A percentile compares a stretch with the other conserved stretches of the same genome.
Evolutionary conservation across 1,140 invertebrate species (phyloP).

Genomic region (Notospermus geniculatus): DNA sequence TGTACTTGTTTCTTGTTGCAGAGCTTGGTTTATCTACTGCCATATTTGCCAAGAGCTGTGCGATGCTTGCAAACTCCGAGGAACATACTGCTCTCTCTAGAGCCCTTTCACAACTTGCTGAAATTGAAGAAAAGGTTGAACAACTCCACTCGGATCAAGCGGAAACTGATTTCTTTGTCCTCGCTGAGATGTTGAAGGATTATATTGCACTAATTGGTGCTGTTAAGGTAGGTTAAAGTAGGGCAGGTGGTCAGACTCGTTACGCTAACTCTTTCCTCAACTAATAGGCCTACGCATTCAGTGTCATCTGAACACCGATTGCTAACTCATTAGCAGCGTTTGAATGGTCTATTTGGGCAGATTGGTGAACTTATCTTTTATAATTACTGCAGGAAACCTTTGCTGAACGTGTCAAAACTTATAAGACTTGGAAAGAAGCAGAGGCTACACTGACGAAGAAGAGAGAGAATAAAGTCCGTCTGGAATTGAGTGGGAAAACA

Average conservation of each 20-base stretch:
- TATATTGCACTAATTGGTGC: conserved; percentile 90
- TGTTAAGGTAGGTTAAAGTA: conserved; percentile 70
- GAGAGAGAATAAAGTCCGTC: conserved; percentile 87
- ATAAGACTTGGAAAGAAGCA: conserved; percentile 96
- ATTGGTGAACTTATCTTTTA: no score
- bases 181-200: conserved; percentile 92
- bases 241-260: not conserved
- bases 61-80: conserved; percentile 90
- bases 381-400: conserved; percentile 98
- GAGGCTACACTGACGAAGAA: conserved; percentile 93
- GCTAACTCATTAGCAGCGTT: no score
- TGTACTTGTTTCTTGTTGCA: conserved; percentile 22
- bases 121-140: conserved; percentile 89
- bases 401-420: conserved; percentile 94
- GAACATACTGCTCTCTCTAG: conserved; percentile 90
- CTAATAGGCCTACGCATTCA: no score
- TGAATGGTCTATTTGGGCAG: no score
- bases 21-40: conserved; percentile 81
- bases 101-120: conserved; percentile 88
- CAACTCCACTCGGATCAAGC: conserved; percentile 85
- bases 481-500: conserved; percentile 80
- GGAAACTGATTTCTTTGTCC: conserved; percentile 90
- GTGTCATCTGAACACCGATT: no score
- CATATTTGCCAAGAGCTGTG: conserved; percentile 80
- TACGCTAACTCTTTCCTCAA: no score